These are phyloP conservation scores for Anolis carolinensis DNA, from an alignment of 2,113 vertebrate species.

Conservation along the genomic window DNA sequence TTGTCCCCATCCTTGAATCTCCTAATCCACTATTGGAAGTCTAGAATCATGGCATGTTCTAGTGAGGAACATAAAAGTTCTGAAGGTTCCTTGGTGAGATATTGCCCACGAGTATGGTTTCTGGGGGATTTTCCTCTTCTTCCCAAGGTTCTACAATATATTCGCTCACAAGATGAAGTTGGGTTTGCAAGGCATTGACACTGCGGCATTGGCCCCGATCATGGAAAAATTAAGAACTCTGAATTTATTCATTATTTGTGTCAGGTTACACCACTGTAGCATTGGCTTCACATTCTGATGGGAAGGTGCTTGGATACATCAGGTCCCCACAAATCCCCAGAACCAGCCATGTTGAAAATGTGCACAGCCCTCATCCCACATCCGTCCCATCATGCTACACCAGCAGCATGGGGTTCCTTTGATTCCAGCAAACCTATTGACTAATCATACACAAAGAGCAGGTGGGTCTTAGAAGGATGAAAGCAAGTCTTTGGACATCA, in stretches of 20 bases:
- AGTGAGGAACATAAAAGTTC: too few species aligned
- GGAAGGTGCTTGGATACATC: not conserved
- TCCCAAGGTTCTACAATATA: too few species aligned
- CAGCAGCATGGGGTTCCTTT: too few species aligned
- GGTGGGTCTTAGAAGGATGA: not conserved
- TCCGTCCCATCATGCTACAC: not conserved
- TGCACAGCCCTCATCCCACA: not conserved
- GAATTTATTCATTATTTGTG: constrained; percentile 55
- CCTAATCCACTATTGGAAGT: too few species aligned
- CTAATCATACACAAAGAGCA: not conserved
- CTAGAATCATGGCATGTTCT: too few species aligned
- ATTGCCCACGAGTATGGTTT: too few species aligned
- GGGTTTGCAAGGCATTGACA: not conserved
- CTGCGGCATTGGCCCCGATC: not conserved
- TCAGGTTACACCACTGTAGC: not conserved
- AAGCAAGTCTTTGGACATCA: not conserved
- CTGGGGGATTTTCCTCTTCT: too few species aligned
- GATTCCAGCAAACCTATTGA: not conserved
- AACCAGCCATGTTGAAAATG: not conserved
- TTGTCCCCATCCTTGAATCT: too few species aligned
- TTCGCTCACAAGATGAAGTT: not conserved
- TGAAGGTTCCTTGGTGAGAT: too few species aligned
- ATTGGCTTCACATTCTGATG: not conserved
- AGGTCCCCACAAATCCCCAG: not conserved
- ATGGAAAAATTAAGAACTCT: not conserved